These are phyloP conservation scores for Nebria brevicollis DNA, from an alignment of 2,888 invertebrate species.

Conservation along the genomic window DNA sequence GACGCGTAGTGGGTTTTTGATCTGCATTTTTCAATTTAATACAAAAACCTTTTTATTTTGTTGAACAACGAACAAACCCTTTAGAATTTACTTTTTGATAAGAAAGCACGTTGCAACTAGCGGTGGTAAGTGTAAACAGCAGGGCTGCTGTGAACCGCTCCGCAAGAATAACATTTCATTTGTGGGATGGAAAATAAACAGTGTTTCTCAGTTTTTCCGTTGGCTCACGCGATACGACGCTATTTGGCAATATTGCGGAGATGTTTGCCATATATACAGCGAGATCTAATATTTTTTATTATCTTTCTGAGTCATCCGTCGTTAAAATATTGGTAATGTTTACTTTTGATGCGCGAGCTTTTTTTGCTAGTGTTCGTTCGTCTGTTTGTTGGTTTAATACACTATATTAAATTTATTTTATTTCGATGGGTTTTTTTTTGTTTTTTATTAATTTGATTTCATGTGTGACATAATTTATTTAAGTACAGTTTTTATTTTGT, in stretches of 20 bases:
- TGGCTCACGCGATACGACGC: neutral
- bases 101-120: constrained; percentile 19
- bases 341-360: constrained; percentile 37
- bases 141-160: constrained; percentile 13
- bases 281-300: constrained; percentile 2
- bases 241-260: neutral
- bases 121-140: constrained; percentile 25
- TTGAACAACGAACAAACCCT: neutral
- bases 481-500: neutral
- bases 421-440: too few relatives aligned
- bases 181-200: constrained; percentile 58
- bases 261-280: constrained; percentile 26
- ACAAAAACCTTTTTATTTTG: neutral
- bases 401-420: constrained; percentile 7
- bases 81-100: neutral
- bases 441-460: too few relatives aligned
- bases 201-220: constrained; percentile 29
- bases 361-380: neutral
- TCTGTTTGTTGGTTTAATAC: constrained; percentile 33
- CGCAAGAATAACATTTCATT: constrained; percentile 56
- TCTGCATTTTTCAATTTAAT: neutral
- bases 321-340: constrained; percentile 39
- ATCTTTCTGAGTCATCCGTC: constrained; percentile 10
- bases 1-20: neutral
- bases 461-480: too few relatives aligned